Base-by-base conservation (phyloP, 2,797 vertebrate genomes). In the Artibeus lituratus region DNA sequence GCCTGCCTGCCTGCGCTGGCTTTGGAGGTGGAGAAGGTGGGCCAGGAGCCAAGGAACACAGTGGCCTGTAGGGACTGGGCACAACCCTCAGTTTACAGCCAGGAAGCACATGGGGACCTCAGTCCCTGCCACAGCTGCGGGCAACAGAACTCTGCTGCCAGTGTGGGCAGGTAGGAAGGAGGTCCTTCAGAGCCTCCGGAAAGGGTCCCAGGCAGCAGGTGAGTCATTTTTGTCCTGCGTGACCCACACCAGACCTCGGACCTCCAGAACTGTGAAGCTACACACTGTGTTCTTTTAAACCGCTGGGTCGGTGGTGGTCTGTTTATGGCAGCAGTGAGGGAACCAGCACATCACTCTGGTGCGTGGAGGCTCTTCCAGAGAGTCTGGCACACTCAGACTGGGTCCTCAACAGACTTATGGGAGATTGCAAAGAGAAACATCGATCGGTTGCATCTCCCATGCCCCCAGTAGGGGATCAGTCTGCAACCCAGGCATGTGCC, bases 271-370 rank as follows among this genome's bases (percentile, higher is more conserved):
- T 37, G 18, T 59, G 12, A 55, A 32, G 35, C n/a, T 32, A 21
- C 7, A 72, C 32, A 22, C 55, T 26, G 70, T 12, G 15, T n/a
- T 32, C 29, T 5, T 69, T 47, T 49, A 22, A 92, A 65, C 74
- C 47, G 51, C 35, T 26, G 49, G 37, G 57, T 57, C 21, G 57
- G 39, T 49, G 69, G 32, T 49, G 70, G 51, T 12, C 42, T 74
- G 42, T 74, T 42, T 12, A 42, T 0, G 0, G 18, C 7, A 4
- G 26, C 21, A 6, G 0, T 10, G 8, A 57, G 29, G 53, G 51
- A n/a, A 22, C 24, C 2, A 10, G 42, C 4, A 15, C 26, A 18
- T 44, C 21, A 1, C 55, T 24, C 55, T 2, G 37, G 49, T n/a
- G 81, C 51, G 4, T 3, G 4, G 53, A 72, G 83, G 69, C 69